These are phyloP conservation scores for Euphydryas editha DNA, from an alignment of 2,888 invertebrate genomes.

Conservation along the genomic window DNA sequence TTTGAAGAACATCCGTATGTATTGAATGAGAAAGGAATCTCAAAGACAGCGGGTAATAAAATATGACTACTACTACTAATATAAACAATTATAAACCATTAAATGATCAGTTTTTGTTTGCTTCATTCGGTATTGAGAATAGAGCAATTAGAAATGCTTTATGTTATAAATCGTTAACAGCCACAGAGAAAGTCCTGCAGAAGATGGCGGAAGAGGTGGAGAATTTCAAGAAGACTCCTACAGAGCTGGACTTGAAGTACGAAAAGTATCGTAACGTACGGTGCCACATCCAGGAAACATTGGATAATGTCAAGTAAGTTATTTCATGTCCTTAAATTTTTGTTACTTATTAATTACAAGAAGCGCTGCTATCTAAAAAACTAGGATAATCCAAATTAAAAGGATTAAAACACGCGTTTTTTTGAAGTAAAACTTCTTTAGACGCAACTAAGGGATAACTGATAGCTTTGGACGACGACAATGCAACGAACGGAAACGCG, in stretches of 20 bases:
- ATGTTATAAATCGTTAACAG: slow-evolving; percentile 42
- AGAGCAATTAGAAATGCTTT: too few relatives aligned
- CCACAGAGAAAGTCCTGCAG: slow-evolving; percentile 55
- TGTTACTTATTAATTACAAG: not conserved
- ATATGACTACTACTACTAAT: too few relatives aligned
- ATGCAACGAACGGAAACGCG: too few relatives aligned
- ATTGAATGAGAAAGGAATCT: slow-evolving; percentile 45
- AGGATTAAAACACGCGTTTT: too few relatives aligned
- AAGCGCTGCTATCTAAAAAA: too few relatives aligned
- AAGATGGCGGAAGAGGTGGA: slow-evolving; percentile 65
- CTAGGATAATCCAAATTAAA: too few relatives aligned
- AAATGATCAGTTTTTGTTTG: too few relatives aligned
- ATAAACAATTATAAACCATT: too few relatives aligned
- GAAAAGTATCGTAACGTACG: slow-evolving; percentile 52
- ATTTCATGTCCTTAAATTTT: not conserved
- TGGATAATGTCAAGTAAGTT: slow-evolving; percentile 68
- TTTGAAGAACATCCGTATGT: slow-evolving; percentile 67
- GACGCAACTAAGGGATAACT: too few relatives aligned
- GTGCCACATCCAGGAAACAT: slow-evolving; percentile 68
- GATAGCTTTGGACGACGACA: too few relatives aligned
- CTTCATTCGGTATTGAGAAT: not conserved
- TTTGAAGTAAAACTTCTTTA: too few relatives aligned
- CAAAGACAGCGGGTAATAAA: slow-evolving; percentile 43
- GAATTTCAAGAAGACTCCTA: slow-evolving; percentile 47
- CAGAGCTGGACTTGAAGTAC: slow-evolving; percentile 57